Base-by-base conservation (phyloP, 2,113 vertebrate species). In the Toxotes jaculatrix region DNA sequence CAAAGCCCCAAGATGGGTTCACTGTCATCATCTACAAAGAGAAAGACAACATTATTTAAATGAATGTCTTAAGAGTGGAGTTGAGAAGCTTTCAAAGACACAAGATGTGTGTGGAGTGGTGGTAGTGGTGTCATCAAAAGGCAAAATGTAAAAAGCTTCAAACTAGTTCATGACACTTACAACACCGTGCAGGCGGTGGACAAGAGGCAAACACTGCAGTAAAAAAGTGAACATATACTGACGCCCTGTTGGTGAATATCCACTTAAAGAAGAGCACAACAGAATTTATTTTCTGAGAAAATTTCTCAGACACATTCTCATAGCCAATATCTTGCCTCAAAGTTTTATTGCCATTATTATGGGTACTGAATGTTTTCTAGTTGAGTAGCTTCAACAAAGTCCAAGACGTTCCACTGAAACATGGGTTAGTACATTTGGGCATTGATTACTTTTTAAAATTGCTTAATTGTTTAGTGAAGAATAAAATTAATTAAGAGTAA, bases 1-100 rank as follows among this genome's bases (percentile, higher is more conserved):
- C 98, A 99, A 0, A 99, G 97, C n/a, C 98, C 98, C 49, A 99
- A 92, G 93, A 99, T 99, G 14, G 98, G 98, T 67, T 99, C 98
- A 23, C 98, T 99, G 95, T 99, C 98, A 0, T 99, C 98, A 87
- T 99, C 98, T 99, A 90, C 53, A 87, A 72, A 42, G 64, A 76
- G 65, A 83, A 64, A 60, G 40, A 71, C 38, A 79, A 14, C n/a
- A 79, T 27, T 4, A 62, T 83, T 74, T 38, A 59, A 13, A 55
- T 31, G 12, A 31, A 66, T 62, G 59, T 74, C 66, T 61, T 27
- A 27, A 27, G 0, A 74, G 36, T 40, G 36, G 14, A 72, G 27
- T 7, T 51, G 10, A 68, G 27, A 82, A 63, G 74, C 23, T 0
- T 60, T 40, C 53, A 14, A 69, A 45, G n/a, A 74, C 43, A 66